These are phyloP conservation scores for Apotomis turbidana DNA, from an alignment of 2,888 invertebrate species.

Conservation along the genomic window DNA sequence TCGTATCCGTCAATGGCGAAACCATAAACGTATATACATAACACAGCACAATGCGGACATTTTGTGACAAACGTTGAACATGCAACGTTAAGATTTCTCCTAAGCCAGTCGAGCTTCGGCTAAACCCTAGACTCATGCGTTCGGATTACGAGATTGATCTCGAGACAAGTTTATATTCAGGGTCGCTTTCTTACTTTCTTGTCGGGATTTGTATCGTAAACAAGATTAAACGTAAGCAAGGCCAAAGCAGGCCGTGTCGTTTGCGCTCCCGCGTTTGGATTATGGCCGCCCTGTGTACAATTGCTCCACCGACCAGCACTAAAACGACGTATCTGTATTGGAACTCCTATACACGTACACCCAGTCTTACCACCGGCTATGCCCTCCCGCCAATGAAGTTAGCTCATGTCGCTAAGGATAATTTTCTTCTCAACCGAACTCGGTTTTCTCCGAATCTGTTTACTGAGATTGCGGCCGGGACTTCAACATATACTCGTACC, in stretches of 20 bases:
- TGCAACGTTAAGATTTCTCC: constrained; percentile 26
- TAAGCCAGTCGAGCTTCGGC: constrained; percentile 33
- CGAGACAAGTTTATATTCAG: constrained; percentile 55
- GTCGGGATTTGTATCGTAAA: constrained; percentile 65
- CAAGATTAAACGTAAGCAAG: constrained; percentile 63
- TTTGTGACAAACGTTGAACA: constrained; percentile 18
- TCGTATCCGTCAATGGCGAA: no score
- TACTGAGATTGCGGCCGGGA: constrained; percentile 26
- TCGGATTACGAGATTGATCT: constrained; percentile 50
- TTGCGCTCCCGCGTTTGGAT: constrained; percentile 52
- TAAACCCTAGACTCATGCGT: constrained; percentile 40
- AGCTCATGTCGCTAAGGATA: constrained; percentile 53
- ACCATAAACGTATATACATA: no score
- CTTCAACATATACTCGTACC: constrained; percentile 10
- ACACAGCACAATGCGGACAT: constrained; percentile 19
- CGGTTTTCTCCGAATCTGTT: constrained; percentile 34
- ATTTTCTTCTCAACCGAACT: constrained; percentile 47
- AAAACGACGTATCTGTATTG: background rate
- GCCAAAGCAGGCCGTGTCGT: constrained; percentile 52
- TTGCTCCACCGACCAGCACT: constrained; percentile 46
- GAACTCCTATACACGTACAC: background rate
- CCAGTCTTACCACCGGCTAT: background rate
- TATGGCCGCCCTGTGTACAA: constrained; percentile 60
- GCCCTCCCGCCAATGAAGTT: constrained; percentile 58
- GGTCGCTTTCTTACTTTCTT: constrained; percentile 62